phyloP scores from a whole-genome alignment of 2,888 invertebrate genomes.

The Amphimallon solstitiale region DNA sequence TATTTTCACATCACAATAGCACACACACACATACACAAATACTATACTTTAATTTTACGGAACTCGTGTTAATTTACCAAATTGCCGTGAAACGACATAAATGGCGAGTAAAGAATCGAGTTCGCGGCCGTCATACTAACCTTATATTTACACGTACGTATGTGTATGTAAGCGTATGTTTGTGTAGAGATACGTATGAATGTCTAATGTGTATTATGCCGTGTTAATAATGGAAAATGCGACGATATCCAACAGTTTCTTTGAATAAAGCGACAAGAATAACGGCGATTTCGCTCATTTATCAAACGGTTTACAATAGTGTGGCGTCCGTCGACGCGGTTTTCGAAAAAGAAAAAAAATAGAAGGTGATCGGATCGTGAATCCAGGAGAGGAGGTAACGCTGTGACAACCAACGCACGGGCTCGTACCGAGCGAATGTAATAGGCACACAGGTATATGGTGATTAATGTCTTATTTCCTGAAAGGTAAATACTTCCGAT shows the following conservation, averaged over 20 bases:
- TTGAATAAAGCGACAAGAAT: constrained; percentile 28
- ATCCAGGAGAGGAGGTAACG: not conserved
- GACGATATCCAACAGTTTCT: constrained; percentile 36
- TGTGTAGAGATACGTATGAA: not conserved
- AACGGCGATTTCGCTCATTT: constrained; percentile 12
- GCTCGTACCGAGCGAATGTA: constrained; percentile 5
- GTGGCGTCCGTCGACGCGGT: not conserved
- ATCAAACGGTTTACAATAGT: constrained; percentile 24
- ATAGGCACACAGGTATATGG: constrained; percentile 10
- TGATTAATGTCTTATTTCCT: constrained; percentile 49
- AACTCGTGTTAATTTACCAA: constrained; percentile 27
- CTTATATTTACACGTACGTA: too few species aligned
- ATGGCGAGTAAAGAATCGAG: not conserved
- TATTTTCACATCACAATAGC: too few species aligned
- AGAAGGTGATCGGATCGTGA: not conserved
- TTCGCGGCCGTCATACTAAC: too few species aligned
- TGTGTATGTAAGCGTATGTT: too few species aligned
- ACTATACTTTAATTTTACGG: constrained; percentile 6
- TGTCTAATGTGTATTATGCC: constrained; percentile 21
- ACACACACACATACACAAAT: not conserved
- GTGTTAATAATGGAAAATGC: constrained; percentile 36
- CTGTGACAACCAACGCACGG: not conserved
- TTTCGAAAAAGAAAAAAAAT: not conserved
- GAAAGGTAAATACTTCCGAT: constrained; percentile 44
- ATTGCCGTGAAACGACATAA: constrained; percentile 29